Conservation (phyloP, 2,113 vertebrate species). For the Lanius collurio region DNA sequence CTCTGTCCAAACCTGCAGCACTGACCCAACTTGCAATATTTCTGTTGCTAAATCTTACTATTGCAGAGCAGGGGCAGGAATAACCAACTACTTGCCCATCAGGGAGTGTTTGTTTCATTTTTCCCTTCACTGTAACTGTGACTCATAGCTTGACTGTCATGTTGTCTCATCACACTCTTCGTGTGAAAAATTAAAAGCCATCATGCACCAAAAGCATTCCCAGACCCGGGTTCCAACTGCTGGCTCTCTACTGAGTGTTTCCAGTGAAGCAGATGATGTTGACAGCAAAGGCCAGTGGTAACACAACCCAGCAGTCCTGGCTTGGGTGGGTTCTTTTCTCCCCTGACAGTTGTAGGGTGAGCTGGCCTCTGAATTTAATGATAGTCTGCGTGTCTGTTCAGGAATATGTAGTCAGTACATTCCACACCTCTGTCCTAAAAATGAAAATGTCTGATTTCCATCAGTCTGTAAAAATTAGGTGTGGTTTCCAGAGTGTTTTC, state of each 20-base stretch:
- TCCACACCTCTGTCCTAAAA: background rate
- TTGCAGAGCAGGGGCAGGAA: background rate
- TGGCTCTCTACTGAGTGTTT: background rate
- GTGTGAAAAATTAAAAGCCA: background rate
- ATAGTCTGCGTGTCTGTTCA: background rate
- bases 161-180: background rate
- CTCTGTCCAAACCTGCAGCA: background rate
- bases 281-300: background rate
- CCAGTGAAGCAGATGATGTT: background rate
- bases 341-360: background rate
- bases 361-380: background rate
- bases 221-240: background rate
- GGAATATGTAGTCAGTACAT: background rate
- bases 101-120: background rate
- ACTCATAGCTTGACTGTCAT: background rate
- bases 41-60: background rate
- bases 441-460: background rate
- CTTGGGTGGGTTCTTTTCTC: background rate
- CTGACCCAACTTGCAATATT: background rate
- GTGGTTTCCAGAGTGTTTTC: background rate
- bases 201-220: background rate
- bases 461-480: background rate
- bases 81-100: background rate
- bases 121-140: background rate
- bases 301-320: background rate